phyloP scores from a whole-genome alignment of 1,140 invertebrate genomes.

The Trigoniulus corallinus region DNA sequence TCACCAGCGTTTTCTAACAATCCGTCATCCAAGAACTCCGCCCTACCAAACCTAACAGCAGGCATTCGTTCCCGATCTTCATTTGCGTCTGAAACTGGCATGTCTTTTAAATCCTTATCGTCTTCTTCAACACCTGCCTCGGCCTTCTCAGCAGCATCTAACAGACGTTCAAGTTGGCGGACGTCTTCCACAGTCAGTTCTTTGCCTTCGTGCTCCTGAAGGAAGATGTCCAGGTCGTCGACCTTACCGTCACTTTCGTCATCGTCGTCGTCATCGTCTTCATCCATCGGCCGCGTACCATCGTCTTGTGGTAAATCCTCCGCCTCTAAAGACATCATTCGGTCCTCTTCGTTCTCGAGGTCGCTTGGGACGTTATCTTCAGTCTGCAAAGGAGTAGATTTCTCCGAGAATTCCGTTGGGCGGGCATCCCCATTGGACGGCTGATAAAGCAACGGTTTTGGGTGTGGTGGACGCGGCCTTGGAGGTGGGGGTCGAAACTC shows the following conservation, averaged over 20 bases:
- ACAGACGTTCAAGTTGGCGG: background rate
- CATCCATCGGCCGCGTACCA: background rate
- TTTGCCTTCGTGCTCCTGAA: background rate
- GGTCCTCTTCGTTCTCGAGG: background rate
- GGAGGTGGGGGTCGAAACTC: background rate
- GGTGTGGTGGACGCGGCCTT: background rate
- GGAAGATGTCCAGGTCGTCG: background rate
- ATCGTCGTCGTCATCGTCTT: background rate
- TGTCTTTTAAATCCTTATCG: background rate
- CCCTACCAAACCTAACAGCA: no score
- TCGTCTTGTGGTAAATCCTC: background rate
- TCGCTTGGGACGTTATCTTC: background rate
- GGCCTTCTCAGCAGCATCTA: background rate
- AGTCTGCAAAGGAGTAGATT: background rate
- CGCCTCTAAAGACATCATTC: background rate
- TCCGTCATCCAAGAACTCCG: background rate
- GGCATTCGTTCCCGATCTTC: background rate
- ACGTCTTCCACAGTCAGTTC: background rate
- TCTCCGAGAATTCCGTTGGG: background rate
- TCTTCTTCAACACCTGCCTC: background rate
- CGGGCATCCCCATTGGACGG: background rate
- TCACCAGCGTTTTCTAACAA: background rate
- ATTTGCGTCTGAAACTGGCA: background rate
- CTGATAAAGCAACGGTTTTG: background rate
- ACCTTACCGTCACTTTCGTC: background rate